Evolutionary conservation across 2,888 invertebrate species (phyloP), one percentile per base, ranked within the genome.

Genomic region (Endomychus coccineus): DNA sequence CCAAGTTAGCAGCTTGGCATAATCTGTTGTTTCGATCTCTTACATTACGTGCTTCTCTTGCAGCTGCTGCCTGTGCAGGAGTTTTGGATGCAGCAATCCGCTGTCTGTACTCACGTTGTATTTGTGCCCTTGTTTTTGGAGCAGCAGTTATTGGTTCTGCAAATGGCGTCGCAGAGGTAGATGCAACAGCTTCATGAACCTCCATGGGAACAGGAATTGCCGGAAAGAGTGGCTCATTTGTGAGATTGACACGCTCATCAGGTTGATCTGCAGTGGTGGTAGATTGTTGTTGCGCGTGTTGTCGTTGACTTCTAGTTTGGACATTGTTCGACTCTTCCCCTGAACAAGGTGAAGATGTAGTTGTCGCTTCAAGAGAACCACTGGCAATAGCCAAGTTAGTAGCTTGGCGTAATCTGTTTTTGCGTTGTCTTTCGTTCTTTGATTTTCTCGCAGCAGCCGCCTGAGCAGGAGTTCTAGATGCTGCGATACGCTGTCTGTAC

Each of bases 1-100:
- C 24, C n/a, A n/a, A 27, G 27, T 27, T 27, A 27, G 27, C 27
- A 27, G 27, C 27, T 27, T 12, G 27, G 27, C 27, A 13, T 27
- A 27, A 13, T 27, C 27, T 27, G 27, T n/a, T 12, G 27, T 27
- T 11, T 13, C 27, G 27, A 12, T 27, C 12, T 27, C 27, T 27
- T 27, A 4, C 14, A 13, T 7, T 13, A 27, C 13, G 11, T 7
- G 27, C 11, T 12, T 27, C 13, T 27, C 27, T 27, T 13, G 11
- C 27, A 27, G 27, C 27, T 12, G 13, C 13, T 13, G 13, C 11
- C 27, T 27, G 27, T 7, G 27, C 27, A 27, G 27, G 27, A 27
- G 27, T 27, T 27, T 15, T 27, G 13, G 27, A 27, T 27, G 27
- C 27, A 12, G 27, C 27, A 12, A 27, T 27, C 11, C 27, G 27